A percentile compares a stretch with the other conserved stretches of the same genome.
Evolutionary conservation across 2,888 invertebrate genomes (phyloP).

Genomic region (Ypsolopha sequella): DNA sequence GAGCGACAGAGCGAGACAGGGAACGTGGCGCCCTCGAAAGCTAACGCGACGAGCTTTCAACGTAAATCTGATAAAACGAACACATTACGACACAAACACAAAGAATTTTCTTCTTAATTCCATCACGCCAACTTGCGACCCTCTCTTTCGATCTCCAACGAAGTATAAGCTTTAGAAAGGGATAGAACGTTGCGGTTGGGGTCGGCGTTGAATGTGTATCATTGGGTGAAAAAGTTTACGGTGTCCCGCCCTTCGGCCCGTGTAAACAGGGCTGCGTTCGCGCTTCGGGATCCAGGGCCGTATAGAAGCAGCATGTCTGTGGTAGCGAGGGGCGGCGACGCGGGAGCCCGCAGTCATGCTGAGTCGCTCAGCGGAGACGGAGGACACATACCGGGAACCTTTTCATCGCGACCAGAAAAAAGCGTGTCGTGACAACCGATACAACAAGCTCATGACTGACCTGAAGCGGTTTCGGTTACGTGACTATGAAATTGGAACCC

Average conservation of each 20-base stretch:
- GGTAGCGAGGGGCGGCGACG: conserved; percentile 61
- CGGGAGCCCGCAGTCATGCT: conserved; percentile 70
- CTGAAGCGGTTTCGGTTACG: conserved; percentile 21
- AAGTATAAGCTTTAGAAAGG: neutral
- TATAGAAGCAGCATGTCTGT: conserved; percentile 16
- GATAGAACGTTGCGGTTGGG: neutral
- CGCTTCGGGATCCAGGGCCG: conserved; percentile 37
- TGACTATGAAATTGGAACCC: conserved; percentile 29
- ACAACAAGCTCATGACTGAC: conserved; percentile 39
- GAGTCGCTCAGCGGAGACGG: conserved; percentile 62
- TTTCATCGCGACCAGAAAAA: conserved; percentile 54
- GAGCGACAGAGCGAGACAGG: conserved; percentile 26
- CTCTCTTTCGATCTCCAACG: conserved; percentile 20
- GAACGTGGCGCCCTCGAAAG: conserved; percentile 51
- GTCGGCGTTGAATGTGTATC: conserved; percentile 18
- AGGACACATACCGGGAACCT: conserved; percentile 62
- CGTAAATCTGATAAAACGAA: conserved; percentile 68
- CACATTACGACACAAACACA: conserved; percentile 63
- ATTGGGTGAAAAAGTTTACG: conserved; percentile 59
- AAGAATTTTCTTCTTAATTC: conserved; percentile 55
- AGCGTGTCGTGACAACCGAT: conserved; percentile 48
- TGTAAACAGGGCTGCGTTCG: conserved; percentile 51
- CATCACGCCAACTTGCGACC: conserved; percentile 18
- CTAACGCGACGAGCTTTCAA: conserved; percentile 63
- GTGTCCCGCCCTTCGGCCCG: conserved; percentile 47